Base-by-base conservation (phyloP, 2,113 vertebrate genomes). In the Xenus cinereus region DNA sequence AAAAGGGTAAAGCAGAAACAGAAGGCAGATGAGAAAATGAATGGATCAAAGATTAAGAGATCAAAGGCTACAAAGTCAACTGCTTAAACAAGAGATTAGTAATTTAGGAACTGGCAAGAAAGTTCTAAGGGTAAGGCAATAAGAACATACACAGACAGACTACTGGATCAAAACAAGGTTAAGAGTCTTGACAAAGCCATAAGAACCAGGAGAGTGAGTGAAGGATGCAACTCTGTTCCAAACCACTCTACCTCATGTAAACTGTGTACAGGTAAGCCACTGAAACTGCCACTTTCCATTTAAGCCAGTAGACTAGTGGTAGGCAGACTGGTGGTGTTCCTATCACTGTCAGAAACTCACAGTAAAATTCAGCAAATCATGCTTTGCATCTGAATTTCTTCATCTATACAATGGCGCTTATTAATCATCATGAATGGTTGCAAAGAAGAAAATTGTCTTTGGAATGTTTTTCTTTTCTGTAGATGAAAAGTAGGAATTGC, bases 1-100 rank as follows among this genome's bases (percentile, higher is more conserved):
- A 75, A 95, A 89, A 63, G 33, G 46, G 14, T 12, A 41, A 89
- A 74, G 56, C 28, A 87, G 86, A 95, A 89, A 79, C 6, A 92
- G 32, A 89, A 89, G 81, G 95, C 19, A 43, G n/a, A 83, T 63
- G n/a, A 96, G 74, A 76, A 83, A 95, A 94, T 60, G 81, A 95
- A 84, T 66, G 22, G 41, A 87, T 90, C 60, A 89, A 84, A 74
- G 45, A 63, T 63, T 51, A 77, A 67, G 54, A 93, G 76, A 85
- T 74, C n/a, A 63, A 92, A 95, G 84, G n/a, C 28, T 51, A 43
- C 54, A 45, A 81, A 95, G 54, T 37, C 21, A 74, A 54, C 22
- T 54, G 20, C 46, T 93, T 67, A n/a, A 57, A 56, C 26, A 93
- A 90, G 87, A 77, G 59, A 68, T 51, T 78, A 83, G 43, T 74